Conservation (phyloP, 1,140 invertebrate genomes). For the Bombus soroeensis region DNA sequence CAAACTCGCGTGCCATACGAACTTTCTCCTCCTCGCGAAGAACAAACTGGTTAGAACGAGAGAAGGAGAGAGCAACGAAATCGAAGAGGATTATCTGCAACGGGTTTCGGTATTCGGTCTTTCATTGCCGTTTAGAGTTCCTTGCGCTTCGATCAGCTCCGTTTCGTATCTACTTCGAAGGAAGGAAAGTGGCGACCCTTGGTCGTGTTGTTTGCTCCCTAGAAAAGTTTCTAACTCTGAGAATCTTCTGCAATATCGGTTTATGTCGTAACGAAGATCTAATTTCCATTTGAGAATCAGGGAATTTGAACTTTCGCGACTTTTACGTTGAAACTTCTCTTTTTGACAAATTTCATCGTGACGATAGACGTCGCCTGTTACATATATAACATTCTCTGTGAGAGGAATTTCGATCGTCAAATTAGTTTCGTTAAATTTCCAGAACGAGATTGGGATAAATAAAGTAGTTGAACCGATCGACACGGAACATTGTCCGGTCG, state of each 20-base stretch:
- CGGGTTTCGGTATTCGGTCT: slow-evolving; percentile 57
- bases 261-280: background rate
- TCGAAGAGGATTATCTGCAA: slow-evolving; percentile 56
- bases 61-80: background rate
- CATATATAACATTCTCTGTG: background rate
- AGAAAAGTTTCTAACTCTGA: background rate
- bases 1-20: slow-evolving; percentile 49
- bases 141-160: slow-evolving; percentile 42
- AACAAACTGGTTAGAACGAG: slow-evolving; percentile 44
- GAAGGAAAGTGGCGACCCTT: slow-evolving; percentile 37
- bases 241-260: background rate
- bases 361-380: too few species aligned
- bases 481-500: slow-evolving; percentile 27
- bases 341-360: too few species aligned
- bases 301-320: background rate
- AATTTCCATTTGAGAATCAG: background rate
- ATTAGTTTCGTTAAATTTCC: background rate
- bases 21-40: slow-evolving; percentile 36
- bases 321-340: background rate
- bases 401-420: background rate
- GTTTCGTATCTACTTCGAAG: background rate
- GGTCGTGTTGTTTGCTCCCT: slow-evolving; percentile 24
- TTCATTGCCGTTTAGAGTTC: slow-evolving; percentile 66
- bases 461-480: background rate
- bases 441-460: background rate